A percentile compares a stretch with the other conserved stretches of the same genome.
Evolutionary conservation across 2,888 invertebrate species (phyloP).

Genomic region (Acanthacorydalis orientalis): DNA sequence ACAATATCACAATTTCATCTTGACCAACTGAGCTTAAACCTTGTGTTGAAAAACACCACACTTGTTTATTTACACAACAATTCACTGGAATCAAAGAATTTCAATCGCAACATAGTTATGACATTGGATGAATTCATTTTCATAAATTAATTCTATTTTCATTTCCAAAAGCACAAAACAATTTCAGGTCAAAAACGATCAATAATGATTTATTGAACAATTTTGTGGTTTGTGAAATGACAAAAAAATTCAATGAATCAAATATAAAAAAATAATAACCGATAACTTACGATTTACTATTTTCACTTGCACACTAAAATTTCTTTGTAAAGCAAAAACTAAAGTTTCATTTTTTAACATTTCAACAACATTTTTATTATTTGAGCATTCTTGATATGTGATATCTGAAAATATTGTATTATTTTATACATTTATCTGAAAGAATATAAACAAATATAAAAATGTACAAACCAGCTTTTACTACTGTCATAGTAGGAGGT

Average conservation of each 20-base stretch:
- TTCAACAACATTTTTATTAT: conserved; percentile 35
- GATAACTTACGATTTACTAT: conserved; percentile 48
- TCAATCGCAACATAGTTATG: too few relatives aligned
- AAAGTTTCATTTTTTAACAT: conserved; percentile 41
- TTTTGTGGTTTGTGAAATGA: not conserved
- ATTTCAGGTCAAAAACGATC: too few relatives aligned
- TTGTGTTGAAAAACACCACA: conserved; percentile 61
- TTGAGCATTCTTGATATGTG: conserved; percentile 34
- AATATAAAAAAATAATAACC: conserved; percentile 13
- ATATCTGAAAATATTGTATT: conserved; percentile 24
- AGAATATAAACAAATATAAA: not conserved
- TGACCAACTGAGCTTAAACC: conserved; percentile 68
- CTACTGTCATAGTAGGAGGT: conserved; percentile 36
- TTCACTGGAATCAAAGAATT: conserved; percentile 36
- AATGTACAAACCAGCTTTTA: conserved; percentile 29
- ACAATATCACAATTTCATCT: conserved; percentile 60
- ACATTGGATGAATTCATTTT: too few relatives aligned
- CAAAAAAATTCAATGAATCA: conserved; percentile 1
- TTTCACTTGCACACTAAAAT: conserved; percentile 57
- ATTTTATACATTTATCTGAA: not conserved
- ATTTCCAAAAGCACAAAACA: too few relatives aligned
- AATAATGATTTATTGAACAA: too few relatives aligned
- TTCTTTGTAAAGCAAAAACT: conserved; percentile 57
- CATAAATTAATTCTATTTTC: too few relatives aligned
- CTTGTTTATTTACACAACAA: conserved; percentile 54